These are phyloP conservation scores for Drosophila littoralis DNA, from an alignment of 1,140 invertebrate species.

Conservation along the genomic window DNA sequence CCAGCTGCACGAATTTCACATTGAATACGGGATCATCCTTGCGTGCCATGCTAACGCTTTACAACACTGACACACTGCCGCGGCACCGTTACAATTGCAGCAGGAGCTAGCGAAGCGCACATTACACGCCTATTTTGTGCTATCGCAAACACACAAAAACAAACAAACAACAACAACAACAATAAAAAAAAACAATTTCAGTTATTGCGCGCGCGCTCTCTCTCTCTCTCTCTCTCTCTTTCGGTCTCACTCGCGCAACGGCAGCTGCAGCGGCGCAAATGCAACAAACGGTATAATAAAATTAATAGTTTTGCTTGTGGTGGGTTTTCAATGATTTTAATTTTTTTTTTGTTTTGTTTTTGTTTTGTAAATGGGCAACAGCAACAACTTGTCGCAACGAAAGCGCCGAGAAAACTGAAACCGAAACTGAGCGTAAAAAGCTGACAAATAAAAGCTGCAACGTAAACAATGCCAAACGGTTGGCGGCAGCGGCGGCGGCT, in stretches of 20 bases:
- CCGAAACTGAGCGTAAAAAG: constrained; percentile 61
- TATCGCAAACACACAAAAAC: neutral
- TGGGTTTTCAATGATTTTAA: no score
- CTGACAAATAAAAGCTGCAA: constrained; percentile 77
- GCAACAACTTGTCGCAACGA: constrained; percentile 72
- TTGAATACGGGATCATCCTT: constrained; percentile 84
- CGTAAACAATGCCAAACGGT: constrained; percentile 72
- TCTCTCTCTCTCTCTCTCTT: neutral
- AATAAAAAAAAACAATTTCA: neutral
- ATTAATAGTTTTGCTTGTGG: constrained; percentile 1
- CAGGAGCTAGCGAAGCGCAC: neutral
- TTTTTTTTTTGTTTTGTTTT: neutral
- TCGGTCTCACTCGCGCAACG: neutral
- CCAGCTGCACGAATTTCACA: constrained; percentile 79
- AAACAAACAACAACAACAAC: no score
- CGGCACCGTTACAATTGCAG: constrained; percentile 12
- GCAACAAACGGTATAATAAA: constrained; percentile 18
- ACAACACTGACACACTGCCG: constrained; percentile 50
- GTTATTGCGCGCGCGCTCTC: constrained; percentile 27
- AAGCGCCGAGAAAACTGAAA: constrained; percentile 73
- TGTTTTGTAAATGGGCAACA: constrained; percentile 25
- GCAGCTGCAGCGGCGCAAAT: constrained; percentile 6
- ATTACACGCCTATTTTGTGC: constrained; percentile 6
- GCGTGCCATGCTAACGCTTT: constrained; percentile 58
- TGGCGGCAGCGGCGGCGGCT: neutral